These are phyloP conservation scores for Zaprionus nigranus DNA, from an alignment of 1,140 invertebrate genomes.

Conservation along the genomic window DNA sequence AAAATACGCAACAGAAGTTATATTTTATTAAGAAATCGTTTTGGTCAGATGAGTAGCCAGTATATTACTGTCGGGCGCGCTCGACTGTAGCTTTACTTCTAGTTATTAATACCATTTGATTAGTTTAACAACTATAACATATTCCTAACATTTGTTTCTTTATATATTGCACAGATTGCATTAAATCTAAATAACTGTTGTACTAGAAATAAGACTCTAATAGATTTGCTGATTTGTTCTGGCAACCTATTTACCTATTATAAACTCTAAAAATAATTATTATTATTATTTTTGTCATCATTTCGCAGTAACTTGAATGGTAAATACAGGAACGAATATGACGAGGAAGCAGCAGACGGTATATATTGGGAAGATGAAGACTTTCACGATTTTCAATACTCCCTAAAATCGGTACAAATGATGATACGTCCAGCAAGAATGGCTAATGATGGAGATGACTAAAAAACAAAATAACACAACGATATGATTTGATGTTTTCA, in stretches of 20 bases:
- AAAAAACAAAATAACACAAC: background rate
- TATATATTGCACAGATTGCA: too few species aligned
- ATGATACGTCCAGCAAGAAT: constrained; percentile 1
- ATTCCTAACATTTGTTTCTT: too few species aligned
- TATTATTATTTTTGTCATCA: background rate
- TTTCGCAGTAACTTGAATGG: background rate
- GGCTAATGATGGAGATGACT: background rate
- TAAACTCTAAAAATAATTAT: background rate
- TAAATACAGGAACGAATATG: background rate
- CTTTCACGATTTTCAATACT: background rate
- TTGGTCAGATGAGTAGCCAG: too few species aligned
- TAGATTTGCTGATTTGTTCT: background rate
- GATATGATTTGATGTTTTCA: too few species aligned
- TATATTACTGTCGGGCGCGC: too few species aligned
- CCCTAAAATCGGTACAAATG: background rate
- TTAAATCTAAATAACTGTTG: too few species aligned
- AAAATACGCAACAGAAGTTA: too few species aligned
- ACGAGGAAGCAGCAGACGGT: background rate
- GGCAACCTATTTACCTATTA: background rate
- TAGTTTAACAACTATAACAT: too few species aligned
- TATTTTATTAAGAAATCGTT: too few species aligned
- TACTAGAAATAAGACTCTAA: background rate
- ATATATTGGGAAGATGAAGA: background rate
- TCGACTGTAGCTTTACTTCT: too few species aligned
- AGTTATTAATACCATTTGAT: too few species aligned